Evolutionary conservation across 1,140 invertebrate genomes (phyloP), one percentile per base, ranked within the genome.

Genomic region (Plectrocnemia conspersa): DNA sequence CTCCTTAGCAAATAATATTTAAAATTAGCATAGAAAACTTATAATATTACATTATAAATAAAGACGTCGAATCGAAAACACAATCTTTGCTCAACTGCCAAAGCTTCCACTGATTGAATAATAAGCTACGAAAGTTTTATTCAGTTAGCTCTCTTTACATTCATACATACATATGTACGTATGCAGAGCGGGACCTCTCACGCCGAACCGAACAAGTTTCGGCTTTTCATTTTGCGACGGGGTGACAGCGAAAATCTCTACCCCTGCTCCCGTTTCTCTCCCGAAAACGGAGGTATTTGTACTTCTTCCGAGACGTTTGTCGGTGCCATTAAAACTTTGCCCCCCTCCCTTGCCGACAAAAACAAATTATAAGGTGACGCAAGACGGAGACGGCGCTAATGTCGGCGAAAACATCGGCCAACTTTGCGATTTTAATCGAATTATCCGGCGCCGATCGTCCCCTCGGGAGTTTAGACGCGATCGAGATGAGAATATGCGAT

Each of bases 291-390:
- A n/a, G 24, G 50, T 25, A 38, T 33, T 15, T 9, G 38, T 10
- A 19, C 23, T 24, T 6, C 40, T 22, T 50, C 46, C 44, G 21
- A 27, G 49, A 42, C 44, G 25, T 50, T 18, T 36, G 21, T 42
- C 47, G 47, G 45, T 22, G 47, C 54, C 54, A 56, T 56, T 56
- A 56, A 56, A 56, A 56, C 36, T 56, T 56, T 42, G 18, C 53
- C 35, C 32, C n/a, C n/a, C n/a, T n/a, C n/a, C n/a, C n/a, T n/a
- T n/a, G n/a, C 46, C 49, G 56, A 38, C 56, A 50, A 58, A 58
- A 57, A 57, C 55, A 57, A 52, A 57, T 52, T 57, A 57, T 44
- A 52, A 56, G 55, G 38, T 44, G 47, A 24, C 29, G 32, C 32
- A 21, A 40, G 54, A 56, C 40, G 46, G 54, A 42, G 54, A 42